Conservation (phyloP, 2,888 invertebrate genomes). For the Drymonia ruficornis region DNA sequence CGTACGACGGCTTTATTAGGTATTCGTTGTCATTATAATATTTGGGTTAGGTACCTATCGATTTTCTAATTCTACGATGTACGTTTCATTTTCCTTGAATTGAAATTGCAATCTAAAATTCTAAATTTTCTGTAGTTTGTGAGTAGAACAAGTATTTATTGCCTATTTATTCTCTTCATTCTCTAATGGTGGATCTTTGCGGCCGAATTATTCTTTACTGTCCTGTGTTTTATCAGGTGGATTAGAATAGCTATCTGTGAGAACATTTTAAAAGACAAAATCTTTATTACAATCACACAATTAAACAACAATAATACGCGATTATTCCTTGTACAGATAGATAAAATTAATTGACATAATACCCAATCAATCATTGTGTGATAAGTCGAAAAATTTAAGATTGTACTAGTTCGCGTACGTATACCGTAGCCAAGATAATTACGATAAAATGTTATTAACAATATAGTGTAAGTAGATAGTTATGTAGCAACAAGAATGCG, state of each 20-base stretch:
- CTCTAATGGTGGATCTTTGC: no score
- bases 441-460: constrained; percentile 23
- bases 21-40: neutral
- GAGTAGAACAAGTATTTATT: no score
- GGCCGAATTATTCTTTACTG: no score
- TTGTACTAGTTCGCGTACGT: neutral
- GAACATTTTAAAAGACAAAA: neutral
- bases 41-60: constrained; percentile 1
- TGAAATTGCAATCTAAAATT: neutral
- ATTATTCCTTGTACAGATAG: no score
- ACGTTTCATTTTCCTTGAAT: neutral
- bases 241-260: no score
- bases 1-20: neutral
- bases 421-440: constrained; percentile 4
- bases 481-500: constrained; percentile 54
- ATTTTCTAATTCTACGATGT: neutral
- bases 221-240: no score
- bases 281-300: neutral
- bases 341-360: no score
- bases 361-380: neutral
- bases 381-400: neutral
- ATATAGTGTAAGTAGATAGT: constrained; percentile 14
- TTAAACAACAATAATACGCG: neutral
- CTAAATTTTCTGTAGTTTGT: no score
- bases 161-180: no score